phyloP scores from a whole-genome alignment of 2,888 invertebrate species.

The Eristalis arbustorum region DNA sequence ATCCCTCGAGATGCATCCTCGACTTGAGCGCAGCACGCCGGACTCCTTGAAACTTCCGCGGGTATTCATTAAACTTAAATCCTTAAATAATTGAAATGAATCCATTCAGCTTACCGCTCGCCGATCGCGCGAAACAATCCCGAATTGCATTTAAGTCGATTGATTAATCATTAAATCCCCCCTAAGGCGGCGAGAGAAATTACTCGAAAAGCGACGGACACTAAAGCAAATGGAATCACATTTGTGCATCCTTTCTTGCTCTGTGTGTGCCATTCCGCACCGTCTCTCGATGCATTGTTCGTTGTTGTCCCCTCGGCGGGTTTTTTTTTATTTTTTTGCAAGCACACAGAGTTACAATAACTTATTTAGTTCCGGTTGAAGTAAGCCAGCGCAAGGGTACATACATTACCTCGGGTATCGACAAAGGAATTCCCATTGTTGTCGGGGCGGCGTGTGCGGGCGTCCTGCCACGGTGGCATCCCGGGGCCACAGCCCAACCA shows the following conservation, averaged over 20 bases:
- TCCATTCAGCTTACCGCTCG: neutral
- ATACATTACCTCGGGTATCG: neutral
- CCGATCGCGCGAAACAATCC: neutral
- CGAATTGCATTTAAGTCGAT: neutral
- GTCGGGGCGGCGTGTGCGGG: neutral
- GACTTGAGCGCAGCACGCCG: too few relatives aligned
- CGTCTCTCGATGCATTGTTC: neutral
- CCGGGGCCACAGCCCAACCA: slow-evolving; percentile 28
- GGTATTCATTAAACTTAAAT: too few relatives aligned
- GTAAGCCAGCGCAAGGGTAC: slow-evolving; percentile 24
- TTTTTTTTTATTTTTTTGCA: neutral
- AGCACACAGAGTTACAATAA: neutral
- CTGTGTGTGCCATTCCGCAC: neutral
- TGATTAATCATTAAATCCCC: neutral
- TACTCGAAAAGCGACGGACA: neutral
- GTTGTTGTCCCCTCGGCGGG: neutral
- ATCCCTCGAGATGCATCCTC: too few relatives aligned
- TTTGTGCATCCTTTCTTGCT: neutral
- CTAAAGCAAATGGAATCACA: neutral
- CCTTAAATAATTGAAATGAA: neutral
- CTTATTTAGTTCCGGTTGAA: slow-evolving; percentile 27
- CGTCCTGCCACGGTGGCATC: neutral
- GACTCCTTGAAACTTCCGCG: too few relatives aligned
- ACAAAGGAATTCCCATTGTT: neutral
- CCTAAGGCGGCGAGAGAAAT: neutral